These are phyloP conservation scores for Mesaphorura yosii DNA, from an alignment of 1,140 invertebrate species.

Conservation along the genomic window DNA sequence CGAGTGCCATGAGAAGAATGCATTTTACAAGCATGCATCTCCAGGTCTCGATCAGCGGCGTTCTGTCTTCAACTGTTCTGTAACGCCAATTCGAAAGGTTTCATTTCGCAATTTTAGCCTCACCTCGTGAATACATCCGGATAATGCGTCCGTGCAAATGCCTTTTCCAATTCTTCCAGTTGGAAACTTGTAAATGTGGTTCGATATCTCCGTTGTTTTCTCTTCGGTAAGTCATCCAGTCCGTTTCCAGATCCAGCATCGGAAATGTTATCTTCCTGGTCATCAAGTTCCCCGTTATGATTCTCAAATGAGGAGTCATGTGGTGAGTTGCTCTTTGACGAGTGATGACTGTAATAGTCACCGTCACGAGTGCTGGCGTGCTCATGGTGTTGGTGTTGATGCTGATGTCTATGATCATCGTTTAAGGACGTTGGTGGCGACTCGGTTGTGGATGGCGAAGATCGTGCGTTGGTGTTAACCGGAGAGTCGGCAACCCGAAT, in stretches of 20 bases:
- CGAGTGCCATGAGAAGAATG: no score
- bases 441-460: no score
- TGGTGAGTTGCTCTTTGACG: conserved; percentile 8
- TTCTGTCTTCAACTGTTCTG: no score
- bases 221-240: conserved; percentile 70
- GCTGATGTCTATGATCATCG: no score
- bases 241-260: conserved; percentile 61
- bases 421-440: no score
- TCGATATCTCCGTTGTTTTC: conserved; percentile 80
- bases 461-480: conserved; percentile 6
- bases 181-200: conserved; percentile 93
- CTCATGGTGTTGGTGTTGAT: conserved; percentile 6
- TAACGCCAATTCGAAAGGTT: no score
- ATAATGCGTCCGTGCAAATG: conserved; percentile 75
- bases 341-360: neutral
- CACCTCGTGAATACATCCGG: conserved; percentile 96
- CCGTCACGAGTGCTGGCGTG: neutral
- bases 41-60: no score
- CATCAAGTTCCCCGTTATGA: conserved; percentile 19
- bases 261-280: conserved; percentile 27
- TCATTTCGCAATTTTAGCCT: no score
- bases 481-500: conserved; percentile 4
- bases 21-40: no score
- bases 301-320: conserved; percentile 17
- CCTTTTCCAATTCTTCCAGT: conserved; percentile 91